Base-by-base conservation (phyloP, 2,888 invertebrate species). In the Aporophyla nigra region DNA sequence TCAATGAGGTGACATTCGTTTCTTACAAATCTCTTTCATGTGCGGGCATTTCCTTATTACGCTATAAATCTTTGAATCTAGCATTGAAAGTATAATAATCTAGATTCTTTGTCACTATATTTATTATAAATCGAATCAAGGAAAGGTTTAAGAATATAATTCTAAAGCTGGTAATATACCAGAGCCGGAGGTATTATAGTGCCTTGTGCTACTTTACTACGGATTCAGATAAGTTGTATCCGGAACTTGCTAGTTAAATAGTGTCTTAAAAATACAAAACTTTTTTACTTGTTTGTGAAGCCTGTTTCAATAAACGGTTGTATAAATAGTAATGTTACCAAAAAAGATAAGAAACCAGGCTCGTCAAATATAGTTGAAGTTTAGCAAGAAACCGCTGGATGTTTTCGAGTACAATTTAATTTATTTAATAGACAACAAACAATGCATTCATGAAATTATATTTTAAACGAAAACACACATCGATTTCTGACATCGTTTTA, bases 111-210 rank as follows among this genome's bases (percentile, higher is more conserved):
- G 3, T 68, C 24, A 16, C 9, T 14, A 54, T n/a, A n/a, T n/a
- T n/a, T n/a, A 43, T 54, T 56, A 16, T 70, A 78, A 74, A 78
- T 33, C 21, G 19, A 68, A 68, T 72, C 33, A 65, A 40, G 7
- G 16, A 33, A 51, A 66, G 19, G 24, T 16, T 33, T 14, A 6
- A 24, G 5, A 59, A 59, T 43, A 7, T 14, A 51, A 51, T 56
- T 2, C 6, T 27, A 33, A 62, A 63, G 62, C 49, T 49, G 14
- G 14, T 61, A 10, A 54, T 40, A 66, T 4, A 66, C 46, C 14
- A 49, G 16, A n/a, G 24, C 16, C 12, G 21, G 16, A 67, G 12
- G 0, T 12, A n/a, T 51, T 10, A 19, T 7, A 56, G 54, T 53
- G 3, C 21, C 40, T 9, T 7, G 40, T 40, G 40, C 14, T 56